Base-by-base conservation (phyloP, 2,797 vertebrate genomes). In the Melanotaenia trifasciata region DNA sequence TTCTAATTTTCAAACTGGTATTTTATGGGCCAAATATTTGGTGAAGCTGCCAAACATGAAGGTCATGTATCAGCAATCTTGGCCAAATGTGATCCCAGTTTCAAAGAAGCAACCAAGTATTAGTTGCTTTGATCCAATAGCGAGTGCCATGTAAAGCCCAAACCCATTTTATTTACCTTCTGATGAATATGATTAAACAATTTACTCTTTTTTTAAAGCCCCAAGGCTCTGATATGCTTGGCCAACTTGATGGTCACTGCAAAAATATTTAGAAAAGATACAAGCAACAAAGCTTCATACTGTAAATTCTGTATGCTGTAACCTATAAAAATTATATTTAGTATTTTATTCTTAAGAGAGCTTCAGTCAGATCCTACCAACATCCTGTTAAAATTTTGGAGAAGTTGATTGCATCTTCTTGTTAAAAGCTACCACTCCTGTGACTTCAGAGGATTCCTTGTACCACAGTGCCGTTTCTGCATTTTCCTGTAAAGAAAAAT, bases 401-500 rank as follows among this genome's bases (percentile, higher is more conserved):
- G 10, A 64, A 43, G 38, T 60, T 47, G 22, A 68, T 12, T 4
- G 24, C 32, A 60, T 59, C 28, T 68, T 82, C 32, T 72, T 79
- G 66, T 71, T 61, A 56, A 32, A 38, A 35, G 24, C 32, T 8
- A 9, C 58, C 18, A 24, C 70, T 59, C 20, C 28, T 45, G 32
- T 40, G 60, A 61, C 45, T 69, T 53, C 38, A 33, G 30, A 24
- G 12, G 53, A 13, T 73, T 80, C 58, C 63, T 32, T 68, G 58
- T 60, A 63, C n/a, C 64, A 10, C 58, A 64, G 64, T 69, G 83
- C 63, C 68, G 67, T 64, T 72, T 66, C 67, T 79, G 75, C 76
- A 72, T 72, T 85, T 82, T 58, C 75, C 57, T 74, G 33, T 74
- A 78, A 83, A 76, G 62, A 74, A 87, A 50, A 51, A 58, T 22